Evolutionary conservation across 2,797 vertebrate genomes (phyloP), one percentile per base, ranked within the genome.

Genomic region (Etheostoma perlongum): DNA sequence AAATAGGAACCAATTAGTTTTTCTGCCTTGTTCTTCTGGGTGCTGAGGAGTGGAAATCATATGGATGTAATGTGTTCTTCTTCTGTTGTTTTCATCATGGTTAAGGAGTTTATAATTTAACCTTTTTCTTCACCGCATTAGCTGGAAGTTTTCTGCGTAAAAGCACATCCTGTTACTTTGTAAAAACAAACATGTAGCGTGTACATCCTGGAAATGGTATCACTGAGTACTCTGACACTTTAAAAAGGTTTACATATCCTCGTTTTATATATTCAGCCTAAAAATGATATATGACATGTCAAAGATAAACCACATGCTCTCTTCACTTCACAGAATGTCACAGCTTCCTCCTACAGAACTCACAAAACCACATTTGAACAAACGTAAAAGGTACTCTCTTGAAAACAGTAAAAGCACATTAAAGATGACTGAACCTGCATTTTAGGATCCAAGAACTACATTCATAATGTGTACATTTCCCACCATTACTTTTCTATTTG

Each of bases 1-100:
- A 84, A 88, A 92, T 82, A 88, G 69, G 64, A 81, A 72, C 79
- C 87, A 91, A 89, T 89, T 85, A 85, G 53, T 79, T 77, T 48
- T 30, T 10, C 78, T n/a, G 27, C 54, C 49, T 25, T 52, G 54
- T 75, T 63, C 25, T 62, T 51, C 49, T 33, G 52, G 19, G 30
- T 57, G 72, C 52, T 54, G 25, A 49, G 61, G 62, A 36, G 18
- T 64, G 30, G 21, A 77, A 77, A 72, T 62, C 47, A 40, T 40
- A 76, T n/a, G 10, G 18, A 11, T 59, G 30, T 44, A 40, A 67
- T 33, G 8, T 65, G 70, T 51, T 70, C 54, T 25, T 70, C 54
- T 25, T 48, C 44, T 58, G 75, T 36, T 74, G 55, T 76, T 71
- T 55, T 61, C 30, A 42, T 61, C 18, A 12, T 13, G 4, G 15